Evolutionary conservation across 2,113 vertebrate species (phyloP), one percentile per base, ranked within the genome.

Genomic region (Sceloporus tristichus): DNA sequence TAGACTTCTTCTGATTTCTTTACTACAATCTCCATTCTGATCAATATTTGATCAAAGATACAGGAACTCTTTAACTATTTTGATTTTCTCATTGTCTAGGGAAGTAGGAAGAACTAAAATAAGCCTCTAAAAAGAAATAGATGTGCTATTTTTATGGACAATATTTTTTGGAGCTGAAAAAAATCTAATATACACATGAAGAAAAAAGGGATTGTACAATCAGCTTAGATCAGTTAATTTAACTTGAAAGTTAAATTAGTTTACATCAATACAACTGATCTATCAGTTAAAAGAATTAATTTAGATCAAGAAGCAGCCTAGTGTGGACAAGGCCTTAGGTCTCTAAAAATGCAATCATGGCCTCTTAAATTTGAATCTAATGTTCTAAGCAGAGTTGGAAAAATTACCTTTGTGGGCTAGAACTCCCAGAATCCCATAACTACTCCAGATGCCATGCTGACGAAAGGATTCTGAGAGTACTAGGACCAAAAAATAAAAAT

Each of bases 201-300:
- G 56, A 11, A 65, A 25, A 29, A 23, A 29, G 29, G 18, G 38
- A 83, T n/a, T 83, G 42, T 11, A 75, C 53, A 74, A 75, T 85
- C 70, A 85, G 70, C 29, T 54, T 75, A 75, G 83, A 75, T 85
- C 53, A 75, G 83, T 54, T 56, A 75, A 85, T 85, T 85, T 75
- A 85, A 62, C 53, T 75, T 85, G 83, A 75, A 85, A 75, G 83
- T 74, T 74, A 85, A 85, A 75, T 59, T 74, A n/a, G 83, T 75
- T 85, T 53, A 59, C 70, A 85, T 85, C 83, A 85, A 75, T 59
- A 59, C 59, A 48, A 23, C 53, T 59, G 29, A 62, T 85, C 83
- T 85, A 85, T 75, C 71, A 75, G 71, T 85, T 85, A 85, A 85
- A 74, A 85, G 21, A 85, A 71, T 82, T 59, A 85, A 85, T 85